Evolutionary conservation across 2,797 vertebrate species (phyloP).

Genomic region (Otus scops): DNA sequence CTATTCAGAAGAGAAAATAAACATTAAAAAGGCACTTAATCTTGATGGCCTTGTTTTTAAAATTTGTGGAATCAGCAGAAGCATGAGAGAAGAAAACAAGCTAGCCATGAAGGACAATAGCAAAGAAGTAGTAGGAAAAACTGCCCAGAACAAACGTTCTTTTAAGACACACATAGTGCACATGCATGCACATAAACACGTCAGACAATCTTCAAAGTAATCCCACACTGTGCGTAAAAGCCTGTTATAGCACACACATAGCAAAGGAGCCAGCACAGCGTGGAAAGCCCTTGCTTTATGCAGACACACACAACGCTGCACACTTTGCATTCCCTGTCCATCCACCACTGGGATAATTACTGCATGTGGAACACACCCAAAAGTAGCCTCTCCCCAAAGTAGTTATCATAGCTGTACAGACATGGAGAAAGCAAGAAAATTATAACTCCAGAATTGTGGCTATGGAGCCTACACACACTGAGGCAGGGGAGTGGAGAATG

Average conservation of each 20-base stretch:
- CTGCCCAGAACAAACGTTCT: neutral
- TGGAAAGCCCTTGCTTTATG: neutral
- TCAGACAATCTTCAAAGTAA: neutral
- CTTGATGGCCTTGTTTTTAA: neutral
- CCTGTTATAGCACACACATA: neutral
- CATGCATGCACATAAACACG: fast-evolving
- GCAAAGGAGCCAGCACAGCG: fast-evolving
- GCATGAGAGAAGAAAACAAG: neutral
- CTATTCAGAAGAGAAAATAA: neutral
- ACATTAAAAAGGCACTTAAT: neutral
- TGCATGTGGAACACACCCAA: fast-evolving
- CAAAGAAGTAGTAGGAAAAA: neutral
- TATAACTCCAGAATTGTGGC: neutral
- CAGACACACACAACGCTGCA: fast-evolving
- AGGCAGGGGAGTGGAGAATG: neutral
- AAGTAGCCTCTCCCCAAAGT: neutral
- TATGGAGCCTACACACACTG: neutral
- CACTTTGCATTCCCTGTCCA: neutral
- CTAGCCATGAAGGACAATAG: neutral
- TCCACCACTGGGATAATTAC: neutral
- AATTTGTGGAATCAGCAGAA: neutral
- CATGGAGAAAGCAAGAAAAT: neutral
- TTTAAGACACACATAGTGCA: neutral
- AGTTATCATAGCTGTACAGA: fast-evolving
- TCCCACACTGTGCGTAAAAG: neutral